These are phyloP conservation scores for Troglohyphantes excavatus DNA, from an alignment of 2,888 invertebrate genomes.

Conservation along the genomic window DNA sequence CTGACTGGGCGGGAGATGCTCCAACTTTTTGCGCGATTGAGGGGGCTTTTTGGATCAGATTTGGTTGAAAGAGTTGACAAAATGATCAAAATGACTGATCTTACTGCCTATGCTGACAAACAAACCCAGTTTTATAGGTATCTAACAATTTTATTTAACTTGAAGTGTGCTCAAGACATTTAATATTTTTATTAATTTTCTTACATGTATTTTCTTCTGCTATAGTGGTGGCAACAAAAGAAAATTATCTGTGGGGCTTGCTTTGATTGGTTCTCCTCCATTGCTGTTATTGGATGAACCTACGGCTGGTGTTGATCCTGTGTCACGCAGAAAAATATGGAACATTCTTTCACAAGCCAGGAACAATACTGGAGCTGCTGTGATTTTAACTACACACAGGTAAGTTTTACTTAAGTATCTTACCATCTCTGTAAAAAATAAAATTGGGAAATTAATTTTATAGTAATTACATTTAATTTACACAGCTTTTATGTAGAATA, in stretches of 20 bases:
- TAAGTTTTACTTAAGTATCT: too few species aligned
- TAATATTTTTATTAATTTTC: not conserved
- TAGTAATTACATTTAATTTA: too few species aligned
- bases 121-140: constrained; percentile 70
- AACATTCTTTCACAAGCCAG: constrained; percentile 75
- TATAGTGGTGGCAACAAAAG: constrained; percentile 80
- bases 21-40: constrained; percentile 77
- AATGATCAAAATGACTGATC: constrained; percentile 79
- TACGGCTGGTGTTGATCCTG: constrained; percentile 80
- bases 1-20: constrained; percentile 79
- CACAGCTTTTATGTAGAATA: too few species aligned
- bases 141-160: not conserved
- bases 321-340: constrained; percentile 80
- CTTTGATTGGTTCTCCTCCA: constrained; percentile 79
- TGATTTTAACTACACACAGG: constrained; percentile 79
- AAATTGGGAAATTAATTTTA: too few species aligned
- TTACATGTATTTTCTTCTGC: not conserved
- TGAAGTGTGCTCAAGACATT: not conserved
- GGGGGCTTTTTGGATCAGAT: constrained; percentile 74
- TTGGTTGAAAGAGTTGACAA: constrained; percentile 63
- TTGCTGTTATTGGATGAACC: constrained; percentile 79
- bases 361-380: constrained; percentile 70
- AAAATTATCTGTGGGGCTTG: constrained; percentile 79
- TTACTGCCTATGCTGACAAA: constrained; percentile 78
- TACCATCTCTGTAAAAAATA: too few species aligned